Conservation (phyloP, 1,140 invertebrate species). For the Theocolax elegans region DNA sequence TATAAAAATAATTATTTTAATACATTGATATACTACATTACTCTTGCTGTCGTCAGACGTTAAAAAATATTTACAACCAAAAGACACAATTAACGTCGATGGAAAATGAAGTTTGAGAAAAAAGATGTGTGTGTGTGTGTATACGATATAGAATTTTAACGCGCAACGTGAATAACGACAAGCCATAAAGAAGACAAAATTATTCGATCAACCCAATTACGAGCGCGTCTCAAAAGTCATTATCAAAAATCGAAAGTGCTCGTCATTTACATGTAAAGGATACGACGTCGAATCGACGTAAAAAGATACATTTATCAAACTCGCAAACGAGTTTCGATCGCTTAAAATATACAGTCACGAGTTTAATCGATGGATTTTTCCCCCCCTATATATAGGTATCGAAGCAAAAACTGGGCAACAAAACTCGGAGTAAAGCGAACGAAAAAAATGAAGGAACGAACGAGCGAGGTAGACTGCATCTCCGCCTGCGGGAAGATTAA, state of each 20-base stretch:
- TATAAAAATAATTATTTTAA: no score
- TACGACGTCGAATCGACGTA: not conserved
- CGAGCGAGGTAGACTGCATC: not conserved
- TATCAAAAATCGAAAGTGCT: constrained; percentile 38
- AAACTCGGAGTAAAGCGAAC: not conserved
- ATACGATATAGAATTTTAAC: no score
- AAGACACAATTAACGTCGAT: no score
- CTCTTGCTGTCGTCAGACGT: not conserved
- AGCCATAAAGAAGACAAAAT: constrained; percentile 13
- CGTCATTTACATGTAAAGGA: constrained; percentile 22
- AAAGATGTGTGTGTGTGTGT: no score
- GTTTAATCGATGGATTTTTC: constrained; percentile 32
- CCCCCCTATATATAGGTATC: no score
- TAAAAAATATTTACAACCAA: no score
- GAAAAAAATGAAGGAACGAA: not conserved
- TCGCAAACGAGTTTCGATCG: constrained; percentile 25
- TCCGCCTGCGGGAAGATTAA: constrained; percentile 23
- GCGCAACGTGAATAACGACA: not conserved
- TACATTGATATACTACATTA: not conserved
- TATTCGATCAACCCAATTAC: constrained; percentile 31
- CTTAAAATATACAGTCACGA: constrained; percentile 3
- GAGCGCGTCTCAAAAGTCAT: not conserved
- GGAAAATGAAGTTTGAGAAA: no score
- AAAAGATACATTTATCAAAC: constrained; percentile 27
- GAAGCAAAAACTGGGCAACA: no score